Percentiles rank a stretch among this genome's conserved stretches.
Conservation (phyloP, 2,888 invertebrate species). For the Ophion costatus region DNA sequence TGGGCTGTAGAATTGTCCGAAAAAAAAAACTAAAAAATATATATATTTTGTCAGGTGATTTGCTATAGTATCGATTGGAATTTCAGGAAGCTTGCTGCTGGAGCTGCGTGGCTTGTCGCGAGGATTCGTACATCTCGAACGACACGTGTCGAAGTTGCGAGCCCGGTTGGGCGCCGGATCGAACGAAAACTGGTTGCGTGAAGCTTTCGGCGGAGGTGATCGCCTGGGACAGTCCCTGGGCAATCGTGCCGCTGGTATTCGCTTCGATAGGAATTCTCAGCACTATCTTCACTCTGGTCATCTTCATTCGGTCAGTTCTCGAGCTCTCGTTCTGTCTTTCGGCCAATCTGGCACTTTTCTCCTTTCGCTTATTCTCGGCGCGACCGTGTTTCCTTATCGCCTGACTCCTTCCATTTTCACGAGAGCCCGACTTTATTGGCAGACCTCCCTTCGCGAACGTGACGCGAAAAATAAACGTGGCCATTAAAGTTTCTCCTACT, state of each 20-base stretch:
- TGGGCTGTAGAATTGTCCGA: no score
- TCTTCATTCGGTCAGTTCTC: constrained; percentile 85
- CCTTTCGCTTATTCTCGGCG: constrained; percentile 15
- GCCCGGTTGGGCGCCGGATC: constrained; percentile 85
- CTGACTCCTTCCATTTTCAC: constrained; percentile 11
- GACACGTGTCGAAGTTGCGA: constrained; percentile 86
- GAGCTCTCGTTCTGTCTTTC: constrained; percentile 4
- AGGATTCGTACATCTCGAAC: constrained; percentile 86
- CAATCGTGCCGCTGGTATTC: constrained; percentile 87
- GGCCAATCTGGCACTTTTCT: constrained; percentile 14
- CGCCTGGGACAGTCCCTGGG: constrained; percentile 88
- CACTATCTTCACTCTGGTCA: constrained; percentile 87
- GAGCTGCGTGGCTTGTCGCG: constrained; percentile 88
- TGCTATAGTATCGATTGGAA: no score
- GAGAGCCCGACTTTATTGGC: constrained; percentile 31
- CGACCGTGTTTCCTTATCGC: constrained; percentile 21
- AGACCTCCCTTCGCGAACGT: constrained; percentile 26
- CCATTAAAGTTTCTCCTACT: constrained; percentile 33
- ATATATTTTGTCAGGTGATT: no score
- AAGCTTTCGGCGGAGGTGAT: constrained; percentile 86
- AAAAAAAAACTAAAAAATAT: no score
- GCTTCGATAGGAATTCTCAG: constrained; percentile 86
- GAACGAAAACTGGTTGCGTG: constrained; percentile 85
- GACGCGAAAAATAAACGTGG: constrained; percentile 39
- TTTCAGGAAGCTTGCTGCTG: constrained; percentile 88